Evolutionary conservation across 2,797 vertebrate genomes (phyloP).

Genomic region (Poecilia picta): DNA sequence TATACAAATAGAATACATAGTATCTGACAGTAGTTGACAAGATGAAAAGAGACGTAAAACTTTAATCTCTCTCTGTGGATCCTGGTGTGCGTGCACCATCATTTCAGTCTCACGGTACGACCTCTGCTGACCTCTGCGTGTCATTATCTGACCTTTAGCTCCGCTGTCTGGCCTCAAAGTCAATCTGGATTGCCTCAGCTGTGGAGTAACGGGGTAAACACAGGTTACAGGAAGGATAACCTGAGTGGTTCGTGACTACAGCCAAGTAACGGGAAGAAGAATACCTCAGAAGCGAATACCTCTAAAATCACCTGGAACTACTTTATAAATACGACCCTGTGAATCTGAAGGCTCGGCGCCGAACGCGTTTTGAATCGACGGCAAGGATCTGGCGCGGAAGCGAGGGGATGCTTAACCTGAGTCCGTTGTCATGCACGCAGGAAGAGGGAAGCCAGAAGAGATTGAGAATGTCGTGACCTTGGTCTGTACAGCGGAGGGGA

Average conservation of each 20-base stretch:
- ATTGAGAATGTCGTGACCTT: conserved; percentile 40
- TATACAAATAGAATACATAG: conserved; percentile 82
- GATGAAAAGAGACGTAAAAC: conserved; percentile 31
- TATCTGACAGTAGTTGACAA: conserved; percentile 65
- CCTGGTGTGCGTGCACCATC: conserved; percentile 7
- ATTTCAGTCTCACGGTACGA: conserved; percentile 29
- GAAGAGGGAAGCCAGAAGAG: conserved; percentile 24
- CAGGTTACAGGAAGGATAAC: conserved; percentile 17
- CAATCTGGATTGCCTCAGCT: conserved; percentile 9
- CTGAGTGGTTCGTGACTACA: conserved; percentile 1
- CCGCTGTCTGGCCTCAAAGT: conserved; percentile 11
- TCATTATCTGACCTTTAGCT: background rate
- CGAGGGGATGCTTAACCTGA: conserved; percentile 33
- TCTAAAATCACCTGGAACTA: conserved; percentile 1
- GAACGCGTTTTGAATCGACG: background rate
- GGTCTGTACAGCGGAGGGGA: conserved; percentile 61
- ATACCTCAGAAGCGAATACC: background rate
- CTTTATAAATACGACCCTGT: conserved; percentile 34
- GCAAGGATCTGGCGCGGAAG: background rate
- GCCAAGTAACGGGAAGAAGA: background rate
- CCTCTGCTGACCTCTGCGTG: conserved; percentile 5
- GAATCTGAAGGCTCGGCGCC: conserved; percentile 3
- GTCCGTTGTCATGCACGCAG: conserved; percentile 39
- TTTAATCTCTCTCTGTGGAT: conserved; percentile 49
- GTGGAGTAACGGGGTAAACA: conserved; percentile 21